A percentile compares a stretch with the other conserved stretches of the same genome.
phyloP scores from a whole-genome alignment of 2,113 vertebrate species.

The Amia ocellicauda region DNA sequence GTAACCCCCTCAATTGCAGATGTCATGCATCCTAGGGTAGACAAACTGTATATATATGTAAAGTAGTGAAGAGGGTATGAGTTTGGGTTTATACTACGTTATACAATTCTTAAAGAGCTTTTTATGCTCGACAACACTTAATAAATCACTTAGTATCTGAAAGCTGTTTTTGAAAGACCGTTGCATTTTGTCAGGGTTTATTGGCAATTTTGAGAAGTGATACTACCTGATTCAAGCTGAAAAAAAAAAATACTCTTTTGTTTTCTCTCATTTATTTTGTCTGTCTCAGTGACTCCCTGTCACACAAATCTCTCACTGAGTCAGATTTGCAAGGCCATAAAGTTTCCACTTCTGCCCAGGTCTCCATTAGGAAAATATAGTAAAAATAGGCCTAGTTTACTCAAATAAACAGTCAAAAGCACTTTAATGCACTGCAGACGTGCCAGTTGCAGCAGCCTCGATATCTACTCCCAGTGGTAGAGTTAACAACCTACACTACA shows the following conservation, averaged over 20 bases:
- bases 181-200: constrained; percentile 31
- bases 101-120: not conserved
- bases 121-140: not conserved
- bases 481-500: constrained; percentile 23
- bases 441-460: constrained; percentile 36
- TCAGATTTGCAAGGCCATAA: constrained; percentile 43
- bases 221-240: constrained; percentile 62
- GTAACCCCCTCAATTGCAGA: too few relatives aligned
- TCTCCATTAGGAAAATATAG: constrained; percentile 40
- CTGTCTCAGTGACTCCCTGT: constrained; percentile 58
- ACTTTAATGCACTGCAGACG: constrained; percentile 41
- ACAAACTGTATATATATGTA: too few relatives aligned
- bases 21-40: too few relatives aligned
- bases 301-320: constrained; percentile 46
- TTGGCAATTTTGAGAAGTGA: constrained; percentile 67
- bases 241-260: not conserved
- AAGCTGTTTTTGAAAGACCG: not conserved
- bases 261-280: constrained; percentile 72
- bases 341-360: constrained; percentile 50
- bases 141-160: not conserved
- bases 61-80: not conserved
- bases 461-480: not conserved
- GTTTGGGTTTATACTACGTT: not conserved
- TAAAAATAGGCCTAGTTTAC: constrained; percentile 49
- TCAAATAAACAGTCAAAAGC: constrained; percentile 63